A percentile compares a stretch with the other conserved stretches of the same genome.
These are phyloP conservation scores for Aspidiotus rigidus DNA, from an alignment of 2,888 invertebrate genomes.

Conservation along the genomic window DNA sequence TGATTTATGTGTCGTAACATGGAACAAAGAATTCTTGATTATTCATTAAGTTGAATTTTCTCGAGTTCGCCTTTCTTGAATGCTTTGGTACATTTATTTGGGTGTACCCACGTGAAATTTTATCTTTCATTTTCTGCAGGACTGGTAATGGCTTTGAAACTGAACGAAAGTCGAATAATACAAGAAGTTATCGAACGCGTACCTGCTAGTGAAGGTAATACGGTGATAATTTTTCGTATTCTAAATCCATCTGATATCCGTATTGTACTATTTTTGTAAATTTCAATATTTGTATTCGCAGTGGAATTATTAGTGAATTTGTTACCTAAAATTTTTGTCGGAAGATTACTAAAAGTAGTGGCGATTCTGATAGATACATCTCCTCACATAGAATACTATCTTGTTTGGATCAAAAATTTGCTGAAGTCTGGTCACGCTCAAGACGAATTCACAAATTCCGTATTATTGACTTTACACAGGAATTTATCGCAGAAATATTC, in stretches of 20 bases:
- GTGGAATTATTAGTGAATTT: constrained; percentile 64
- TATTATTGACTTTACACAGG: constrained; percentile 44
- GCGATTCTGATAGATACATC: constrained; percentile 65
- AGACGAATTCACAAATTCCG: constrained; percentile 23
- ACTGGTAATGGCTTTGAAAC: constrained; percentile 70
- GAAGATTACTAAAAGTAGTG: constrained; percentile 61
- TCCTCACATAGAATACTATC: constrained; percentile 78
- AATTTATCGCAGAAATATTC: constrained; percentile 67
- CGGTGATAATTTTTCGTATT: constrained; percentile 15
- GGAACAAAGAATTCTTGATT: too few species aligned
- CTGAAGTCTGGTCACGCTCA: constrained; percentile 44
- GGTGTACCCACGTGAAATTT: not conserved
- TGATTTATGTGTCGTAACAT: too few species aligned
- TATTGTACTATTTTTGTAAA: not conserved
- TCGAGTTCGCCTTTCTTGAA: not conserved
- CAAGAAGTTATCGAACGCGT: constrained; percentile 73
- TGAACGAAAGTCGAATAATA: constrained; percentile 70
- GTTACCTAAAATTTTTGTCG: constrained; percentile 65
- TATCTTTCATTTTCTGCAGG: constrained; percentile 46
- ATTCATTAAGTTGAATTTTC: not conserved
- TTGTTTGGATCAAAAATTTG: constrained; percentile 65
- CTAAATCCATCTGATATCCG: constrained; percentile 29
- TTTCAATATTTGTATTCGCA: constrained; percentile 45
- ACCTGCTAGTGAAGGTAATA: constrained; percentile 62
- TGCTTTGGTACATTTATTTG: not conserved